Evolutionary conservation across 2,113 vertebrate genomes (phyloP), one percentile per base, ranked within the genome.

Genomic region (Balaenoptera acutorostrata): DNA sequence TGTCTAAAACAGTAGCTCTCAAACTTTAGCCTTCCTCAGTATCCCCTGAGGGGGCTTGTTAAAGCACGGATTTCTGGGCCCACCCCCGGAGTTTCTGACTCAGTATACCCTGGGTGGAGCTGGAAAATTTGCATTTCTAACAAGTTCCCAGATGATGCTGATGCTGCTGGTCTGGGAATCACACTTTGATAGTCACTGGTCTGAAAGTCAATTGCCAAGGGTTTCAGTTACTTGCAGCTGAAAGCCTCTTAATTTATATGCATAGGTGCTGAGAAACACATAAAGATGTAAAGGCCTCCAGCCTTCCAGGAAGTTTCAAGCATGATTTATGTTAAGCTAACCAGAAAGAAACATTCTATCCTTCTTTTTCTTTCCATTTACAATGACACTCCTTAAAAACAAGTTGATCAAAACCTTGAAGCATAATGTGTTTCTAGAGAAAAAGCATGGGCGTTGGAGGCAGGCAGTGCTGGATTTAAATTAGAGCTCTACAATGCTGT

Each of bases 361-460:
- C 44, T 57, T 33, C 44, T 41, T 84, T 5, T 88, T 82, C 55
- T 91, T 92, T 92, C 66, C 49, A 87, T 68, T 82, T 89, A 63
- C 83, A 88, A 72, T 85, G 63, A 82, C 13, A 59, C 46, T 64
- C 9, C 10, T 57, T 80, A 87, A 92, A 72, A 92, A 72, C 10
- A 95, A 88, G 84, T 52, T 80, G 90, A 96, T 92, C 87, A 87
- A 78, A 91, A 95, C 81, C 33, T 68, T 88, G 61, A 97, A 90
- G 23, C 33, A 23, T n/a, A 84, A 61, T 10, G 15, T 63, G 46
- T 93, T 95, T 88, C 52, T 68, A 77, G 66, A 49, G 20, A 55
- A 97, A 91, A 68, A 88, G 21, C 33, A 81, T 4, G 88, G n/a
- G 52, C 63, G 61, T 87, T 94, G 25, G 49, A 85, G 63, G 72